Evolutionary conservation across 2,113 vertebrate genomes (phyloP).

Genomic region (Syngnathoides biaculeatus): DNA sequence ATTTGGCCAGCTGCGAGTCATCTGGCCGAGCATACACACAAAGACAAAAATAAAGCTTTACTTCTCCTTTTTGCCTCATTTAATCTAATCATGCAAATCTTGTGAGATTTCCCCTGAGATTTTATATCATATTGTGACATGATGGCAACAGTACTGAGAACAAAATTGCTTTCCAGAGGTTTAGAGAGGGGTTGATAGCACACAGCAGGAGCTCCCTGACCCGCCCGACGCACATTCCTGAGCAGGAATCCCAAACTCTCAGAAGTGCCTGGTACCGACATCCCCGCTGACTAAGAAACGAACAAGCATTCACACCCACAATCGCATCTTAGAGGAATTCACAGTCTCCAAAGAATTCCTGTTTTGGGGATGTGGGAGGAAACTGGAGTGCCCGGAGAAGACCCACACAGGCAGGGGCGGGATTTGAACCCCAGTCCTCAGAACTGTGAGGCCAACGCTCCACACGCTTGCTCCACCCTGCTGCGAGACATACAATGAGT

Average conservation of each 20-base stretch:
- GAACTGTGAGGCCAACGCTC: too few relatives aligned
- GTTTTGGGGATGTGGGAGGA: too few relatives aligned
- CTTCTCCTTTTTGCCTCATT: too few relatives aligned
- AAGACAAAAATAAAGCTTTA: slow-evolving; percentile 25
- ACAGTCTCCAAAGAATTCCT: too few relatives aligned
- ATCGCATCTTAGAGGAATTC: too few relatives aligned
- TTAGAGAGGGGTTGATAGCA: slow-evolving; percentile 24
- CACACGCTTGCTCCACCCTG: too few relatives aligned
- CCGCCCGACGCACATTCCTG: slow-evolving; percentile 42
- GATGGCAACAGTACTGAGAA: background rate
- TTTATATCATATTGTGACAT: background rate
- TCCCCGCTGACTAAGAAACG: slow-evolving; percentile 50
- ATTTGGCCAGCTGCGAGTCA: slow-evolving; percentile 58
- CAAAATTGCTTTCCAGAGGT: background rate
- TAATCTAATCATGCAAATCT: background rate
- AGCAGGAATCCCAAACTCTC: slow-evolving; percentile 30
- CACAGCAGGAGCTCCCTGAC: slow-evolving; percentile 21
- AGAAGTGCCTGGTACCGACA: slow-evolving; percentile 57
- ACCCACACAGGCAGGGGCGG: too few relatives aligned
- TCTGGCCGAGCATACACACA: slow-evolving; percentile 3
- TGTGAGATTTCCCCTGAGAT: background rate
- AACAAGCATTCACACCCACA: too few relatives aligned
- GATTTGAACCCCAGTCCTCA: too few relatives aligned
- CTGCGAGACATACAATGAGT: background rate
- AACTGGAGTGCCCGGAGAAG: too few relatives aligned